Conservation (phyloP, 2,797 vertebrate species). For the Pogonophryne albipinna region DNA sequence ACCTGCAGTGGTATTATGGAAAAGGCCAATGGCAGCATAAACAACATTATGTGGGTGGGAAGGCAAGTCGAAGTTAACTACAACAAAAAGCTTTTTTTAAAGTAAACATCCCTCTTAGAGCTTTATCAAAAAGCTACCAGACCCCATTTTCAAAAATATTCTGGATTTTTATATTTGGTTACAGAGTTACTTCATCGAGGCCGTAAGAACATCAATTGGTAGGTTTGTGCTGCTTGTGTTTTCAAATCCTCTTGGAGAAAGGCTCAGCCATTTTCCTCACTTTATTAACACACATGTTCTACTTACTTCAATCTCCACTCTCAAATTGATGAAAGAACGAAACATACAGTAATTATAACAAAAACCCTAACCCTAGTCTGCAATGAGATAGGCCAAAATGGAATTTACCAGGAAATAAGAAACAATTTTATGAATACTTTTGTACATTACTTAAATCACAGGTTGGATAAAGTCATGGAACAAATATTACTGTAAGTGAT, state of each 20-base stretch:
- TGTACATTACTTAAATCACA: background rate
- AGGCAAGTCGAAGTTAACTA: background rate
- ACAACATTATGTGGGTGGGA: background rate
- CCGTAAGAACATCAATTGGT: background rate
- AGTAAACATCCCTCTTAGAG: background rate
- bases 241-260: background rate
- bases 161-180: background rate
- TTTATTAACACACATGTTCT: conserved; percentile 4
- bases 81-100: background rate
- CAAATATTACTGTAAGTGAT: background rate
- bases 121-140: background rate
- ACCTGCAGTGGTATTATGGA: background rate
- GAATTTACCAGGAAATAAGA: background rate
- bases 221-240: conserved; percentile 1
- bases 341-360: too few relatives aligned
- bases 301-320: background rate
- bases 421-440: background rate
- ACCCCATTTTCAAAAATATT: too few relatives aligned
- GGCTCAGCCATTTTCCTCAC: background rate
- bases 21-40: background rate
- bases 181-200: background rate
- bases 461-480: background rate
- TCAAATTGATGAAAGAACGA: background rate
- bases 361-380: too few relatives aligned
- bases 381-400: background rate